Percentiles rank a stretch among this genome's conserved stretches.
Conservation (phyloP, 2,113 vertebrate genomes). For the Erythrocercus mccallii region DNA sequence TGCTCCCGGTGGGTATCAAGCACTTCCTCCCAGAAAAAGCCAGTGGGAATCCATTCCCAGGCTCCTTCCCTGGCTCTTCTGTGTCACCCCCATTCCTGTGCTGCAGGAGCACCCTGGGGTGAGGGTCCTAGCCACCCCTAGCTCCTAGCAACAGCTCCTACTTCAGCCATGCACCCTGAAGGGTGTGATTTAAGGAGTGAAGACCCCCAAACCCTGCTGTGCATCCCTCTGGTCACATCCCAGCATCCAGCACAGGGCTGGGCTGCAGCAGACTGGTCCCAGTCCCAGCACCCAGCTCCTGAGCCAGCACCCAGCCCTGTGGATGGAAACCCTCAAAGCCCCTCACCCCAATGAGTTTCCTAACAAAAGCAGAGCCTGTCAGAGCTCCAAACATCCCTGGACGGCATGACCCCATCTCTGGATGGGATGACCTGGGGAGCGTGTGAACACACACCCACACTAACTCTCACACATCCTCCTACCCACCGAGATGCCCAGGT, state of each 20-base stretch:
- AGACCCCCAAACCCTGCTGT: neutral
- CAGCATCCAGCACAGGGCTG: neutral
- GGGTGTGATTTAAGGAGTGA: neutral
- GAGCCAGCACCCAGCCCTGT: neutral
- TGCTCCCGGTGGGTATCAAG: neutral
- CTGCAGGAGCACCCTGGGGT: neutral
- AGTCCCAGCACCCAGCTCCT: neutral
- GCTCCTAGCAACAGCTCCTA: neutral
- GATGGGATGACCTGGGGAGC: rapidly evolving
- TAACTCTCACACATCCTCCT: neutral
- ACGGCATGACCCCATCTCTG: neutral
- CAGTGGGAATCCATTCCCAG: neutral
- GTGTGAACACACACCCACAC: neutral
- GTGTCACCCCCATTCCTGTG: neutral
- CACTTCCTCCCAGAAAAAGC: neutral
- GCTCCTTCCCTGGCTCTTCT: neutral
- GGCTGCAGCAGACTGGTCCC: neutral
- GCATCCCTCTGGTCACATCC: neutral
- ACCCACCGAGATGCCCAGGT: neutral
- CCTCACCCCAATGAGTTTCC: neutral
- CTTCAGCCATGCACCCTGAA: neutral
- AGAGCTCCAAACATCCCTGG: neutral
- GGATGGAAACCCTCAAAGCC: neutral
- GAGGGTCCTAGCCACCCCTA: neutral
- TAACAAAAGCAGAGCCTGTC: neutral